Base-by-base conservation (phyloP, 2,113 vertebrate genomes). In the Porphyrio hochstetteri region DNA sequence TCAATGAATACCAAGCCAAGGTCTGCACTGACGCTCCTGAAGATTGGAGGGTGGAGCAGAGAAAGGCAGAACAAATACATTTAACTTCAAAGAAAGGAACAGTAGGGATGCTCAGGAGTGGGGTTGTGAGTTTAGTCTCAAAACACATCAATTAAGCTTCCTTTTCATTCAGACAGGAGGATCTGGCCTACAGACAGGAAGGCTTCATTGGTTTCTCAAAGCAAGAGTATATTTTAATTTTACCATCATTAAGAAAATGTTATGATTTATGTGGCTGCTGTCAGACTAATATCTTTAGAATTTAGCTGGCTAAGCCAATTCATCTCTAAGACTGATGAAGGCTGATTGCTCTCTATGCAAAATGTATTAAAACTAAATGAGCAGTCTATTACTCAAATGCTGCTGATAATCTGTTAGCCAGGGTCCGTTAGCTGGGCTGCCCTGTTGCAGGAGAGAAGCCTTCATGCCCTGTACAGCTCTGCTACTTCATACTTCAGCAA, bases 281-380 rank as follows among this genome's bases (percentile, higher is more conserved):
- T 97, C 93, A 79, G 97, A 98, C 98, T 99, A 99, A 99, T 99
- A 99, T 98, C 98, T 98, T 98, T 98, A 98, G 97, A 98, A 98
- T 99, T 98, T 98, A 98, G 98, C 98, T 98, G 88, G 98, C 96
- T 98, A 98, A 98, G 97, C 98, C 98, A 98, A 99, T 99, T 99
- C 98, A 99, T 99, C 99, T 99, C 99, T 96, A 99, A 99, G 99
- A 99, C 98, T 98, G 98, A 99, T 99, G 99, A 99, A 98, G 98
- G 98, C 97, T 98, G 98, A 98, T 98, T 98, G 98, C 98, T 99
- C 98, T 99, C 98, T 98, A 99, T 99, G 99, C 99, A 99, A 99
- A 99, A 99, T 97, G 97, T 99, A 99, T 99, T 99, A 99, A 98
- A 98, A 98, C 98, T 98, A 99, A 99, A 99, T 99, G 98, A 99